These are phyloP conservation scores for Triplophysa siluroides DNA, from an alignment of 2,113 vertebrate species.

Conservation along the genomic window DNA sequence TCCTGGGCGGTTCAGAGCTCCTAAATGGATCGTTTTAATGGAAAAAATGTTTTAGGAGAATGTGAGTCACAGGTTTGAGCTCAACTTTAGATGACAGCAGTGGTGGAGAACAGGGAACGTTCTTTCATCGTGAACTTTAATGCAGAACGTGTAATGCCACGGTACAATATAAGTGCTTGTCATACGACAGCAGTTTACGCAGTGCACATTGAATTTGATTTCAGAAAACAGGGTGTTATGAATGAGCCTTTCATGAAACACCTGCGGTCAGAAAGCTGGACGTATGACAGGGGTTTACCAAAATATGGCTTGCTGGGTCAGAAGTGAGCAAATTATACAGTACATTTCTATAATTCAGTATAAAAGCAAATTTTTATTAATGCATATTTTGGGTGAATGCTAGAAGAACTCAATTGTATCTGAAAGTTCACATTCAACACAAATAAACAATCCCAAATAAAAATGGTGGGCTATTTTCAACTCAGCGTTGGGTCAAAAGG, in stretches of 20 bases:
- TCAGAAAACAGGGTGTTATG: conserved; percentile 3
- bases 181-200: neutral
- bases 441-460: neutral
- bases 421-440: neutral
- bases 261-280: neutral
- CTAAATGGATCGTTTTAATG: conserved; percentile 8
- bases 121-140: conserved; percentile 20
- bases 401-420: too few relatives aligned
- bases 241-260: conserved; percentile 30
- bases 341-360: too few relatives aligned
- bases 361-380: neutral
- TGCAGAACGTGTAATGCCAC: neutral
- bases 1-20: neutral
- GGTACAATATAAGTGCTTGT: neutral
- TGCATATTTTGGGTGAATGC: neutral
- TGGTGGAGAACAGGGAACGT: conserved; percentile 19
- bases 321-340: neutral
- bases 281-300: neutral
- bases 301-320: neutral
- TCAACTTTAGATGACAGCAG: conserved; percentile 27
- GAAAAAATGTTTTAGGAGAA: conserved; percentile 33
- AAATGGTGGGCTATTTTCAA: too few relatives aligned
- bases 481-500: too few relatives aligned
- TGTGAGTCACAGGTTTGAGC: conserved; percentile 42
- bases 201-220: neutral